Conservation (phyloP, 2,113 vertebrate genomes). For the Phalacrocorax aristotelis region DNA sequence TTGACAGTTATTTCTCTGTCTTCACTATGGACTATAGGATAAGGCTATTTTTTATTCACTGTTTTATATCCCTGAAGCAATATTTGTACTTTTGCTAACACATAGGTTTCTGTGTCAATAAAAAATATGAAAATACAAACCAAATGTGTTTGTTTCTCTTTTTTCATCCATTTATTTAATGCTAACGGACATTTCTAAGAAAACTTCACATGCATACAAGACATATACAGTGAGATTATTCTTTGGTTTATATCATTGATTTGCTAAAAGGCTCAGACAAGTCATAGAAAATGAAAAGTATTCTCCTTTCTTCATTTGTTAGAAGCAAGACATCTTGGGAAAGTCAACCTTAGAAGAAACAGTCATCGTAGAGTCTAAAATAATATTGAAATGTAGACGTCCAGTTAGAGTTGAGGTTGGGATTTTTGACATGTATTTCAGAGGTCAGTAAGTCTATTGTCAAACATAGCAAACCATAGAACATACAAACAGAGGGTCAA, state of each 20-base stretch:
- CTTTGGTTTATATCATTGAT: neutral
- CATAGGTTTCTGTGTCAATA: neutral
- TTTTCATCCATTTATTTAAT: neutral
- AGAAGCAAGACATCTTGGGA: neutral
- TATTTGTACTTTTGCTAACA: neutral
- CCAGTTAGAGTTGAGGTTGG: neutral
- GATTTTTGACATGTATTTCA: constrained; percentile 3
- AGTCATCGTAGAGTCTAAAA: neutral
- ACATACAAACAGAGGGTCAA: neutral
- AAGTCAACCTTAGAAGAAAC: neutral
- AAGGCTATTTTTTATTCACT: neutral
- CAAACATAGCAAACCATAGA: neutral
- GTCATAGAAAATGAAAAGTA: neutral
- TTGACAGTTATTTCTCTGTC: neutral
- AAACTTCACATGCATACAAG: neutral
- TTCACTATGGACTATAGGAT: neutral
- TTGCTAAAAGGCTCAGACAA: neutral
- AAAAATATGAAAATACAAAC: neutral
- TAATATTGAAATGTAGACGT: neutral
- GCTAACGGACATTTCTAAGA: neutral
- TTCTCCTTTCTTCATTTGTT: neutral
- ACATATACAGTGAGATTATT: neutral
- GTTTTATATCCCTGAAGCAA: neutral
- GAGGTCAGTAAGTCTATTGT: neutral
- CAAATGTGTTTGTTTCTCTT: neutral